Base-by-base conservation (phyloP, 1,140 invertebrate species). In the Brachionus paranguensis region DNA sequence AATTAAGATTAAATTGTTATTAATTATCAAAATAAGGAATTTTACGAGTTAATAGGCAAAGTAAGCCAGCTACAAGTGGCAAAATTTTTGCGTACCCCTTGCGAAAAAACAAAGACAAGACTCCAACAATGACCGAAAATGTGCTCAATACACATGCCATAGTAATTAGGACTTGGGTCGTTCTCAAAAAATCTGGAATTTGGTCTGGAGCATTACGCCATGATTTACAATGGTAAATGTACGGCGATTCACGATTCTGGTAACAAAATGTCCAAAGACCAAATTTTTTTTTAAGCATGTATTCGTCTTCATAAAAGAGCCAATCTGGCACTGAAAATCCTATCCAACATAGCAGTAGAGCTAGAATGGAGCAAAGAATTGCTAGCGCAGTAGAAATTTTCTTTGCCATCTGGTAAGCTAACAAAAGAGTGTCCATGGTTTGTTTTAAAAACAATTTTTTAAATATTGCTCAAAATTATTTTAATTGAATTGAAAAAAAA, bases 211-310 rank as follows among this genome's bases (percentile, higher is more conserved):
- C 45, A 14, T 50, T 6, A 14, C 20, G 45, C 72, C 72, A 76
- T 50, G 72, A 17, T 12, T 50, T 27, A 29, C 72, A 76, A 45
- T 24, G 29, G 47, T 76, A 76, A 47, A 47, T 45, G 50, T 24
- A 50, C 1, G 17, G 41, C 1, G 41, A 47, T 14, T 20, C 33
- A 27, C 45, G 11, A 27, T 27, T 50, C 43, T 76, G 43, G 10
- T 10, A 53, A 50, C 72, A 76, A 50, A 76, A 50, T 27, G 45
- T 50, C 72, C 72, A 76, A 1, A 76, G 12, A 50, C 72, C 72
- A 76, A 76, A 76, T n/a, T 76, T 76, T 53, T 76, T 76, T 12
- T 76, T 47, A 11, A 76, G 12, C 72, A 76, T 27, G 29, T 20
- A 29, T 5, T 50, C 14, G 47, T 47, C 45, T 76, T 76, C 45